Conservation (phyloP, 2,113 vertebrate species). For the Aleadryas rufinucha region DNA sequence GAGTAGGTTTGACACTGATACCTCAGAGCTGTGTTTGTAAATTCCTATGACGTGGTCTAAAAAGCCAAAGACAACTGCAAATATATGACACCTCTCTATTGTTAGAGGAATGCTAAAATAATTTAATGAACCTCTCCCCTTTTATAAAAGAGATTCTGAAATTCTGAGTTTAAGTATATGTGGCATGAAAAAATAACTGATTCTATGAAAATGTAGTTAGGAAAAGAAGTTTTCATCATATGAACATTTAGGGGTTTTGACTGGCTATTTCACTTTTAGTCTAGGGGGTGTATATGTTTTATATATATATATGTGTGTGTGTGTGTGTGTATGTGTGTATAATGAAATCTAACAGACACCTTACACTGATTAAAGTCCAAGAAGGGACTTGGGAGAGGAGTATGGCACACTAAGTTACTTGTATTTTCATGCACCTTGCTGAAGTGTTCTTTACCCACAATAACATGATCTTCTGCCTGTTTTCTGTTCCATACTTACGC, state of each 20-base stretch:
- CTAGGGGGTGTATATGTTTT: background rate
- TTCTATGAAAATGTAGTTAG: background rate
- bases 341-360: background rate
- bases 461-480: background rate
- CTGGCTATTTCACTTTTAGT: background rate
- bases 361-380: background rate
- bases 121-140: background rate
- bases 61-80: background rate
- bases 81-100: background rate
- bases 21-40: background rate
- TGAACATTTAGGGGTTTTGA: background rate
- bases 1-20: background rate
- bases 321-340: background rate
- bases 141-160: background rate
- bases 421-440: background rate
- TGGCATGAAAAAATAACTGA: background rate
- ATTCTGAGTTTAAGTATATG: background rate
- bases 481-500: background rate
- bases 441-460: background rate
- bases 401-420: background rate
- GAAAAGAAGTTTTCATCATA: background rate
- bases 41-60: background rate
- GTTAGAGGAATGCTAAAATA: background rate
- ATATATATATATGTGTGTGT: background rate
- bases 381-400: background rate